Conservation (phyloP, 2,113 vertebrate genomes). For the Cepphus grylle region DNA sequence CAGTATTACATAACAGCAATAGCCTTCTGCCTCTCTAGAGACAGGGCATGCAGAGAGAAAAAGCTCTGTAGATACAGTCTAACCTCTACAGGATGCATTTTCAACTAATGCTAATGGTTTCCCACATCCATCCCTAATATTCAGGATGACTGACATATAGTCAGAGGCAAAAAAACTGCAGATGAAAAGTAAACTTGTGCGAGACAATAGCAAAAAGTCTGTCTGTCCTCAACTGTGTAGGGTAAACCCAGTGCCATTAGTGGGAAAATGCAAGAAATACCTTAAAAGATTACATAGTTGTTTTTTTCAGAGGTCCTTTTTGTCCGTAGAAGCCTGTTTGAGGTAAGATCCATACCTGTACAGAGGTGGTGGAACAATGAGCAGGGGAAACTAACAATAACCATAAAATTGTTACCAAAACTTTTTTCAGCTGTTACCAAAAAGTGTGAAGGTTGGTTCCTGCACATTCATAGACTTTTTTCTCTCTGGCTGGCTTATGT, state of each 20-base stretch:
- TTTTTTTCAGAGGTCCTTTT: not conserved
- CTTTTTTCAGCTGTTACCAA: not conserved
- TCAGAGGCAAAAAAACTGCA: not conserved
- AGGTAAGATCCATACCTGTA: not conserved
- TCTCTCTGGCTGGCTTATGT: not conserved
- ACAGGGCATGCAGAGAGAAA: not conserved
- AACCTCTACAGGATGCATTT: not conserved
- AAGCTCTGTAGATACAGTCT: not conserved
- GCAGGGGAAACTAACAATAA: not conserved
- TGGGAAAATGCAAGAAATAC: not conserved
- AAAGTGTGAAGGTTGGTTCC: not conserved
- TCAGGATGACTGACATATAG: not conserved
- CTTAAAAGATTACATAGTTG: not conserved
- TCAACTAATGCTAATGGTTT: not conserved
- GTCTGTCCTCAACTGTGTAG: not conserved
- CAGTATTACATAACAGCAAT: not conserved
- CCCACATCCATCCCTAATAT: not conserved
- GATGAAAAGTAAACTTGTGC: not conserved
- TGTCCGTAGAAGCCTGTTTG: not conserved
- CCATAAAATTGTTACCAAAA: not conserved
- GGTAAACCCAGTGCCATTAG: not conserved
- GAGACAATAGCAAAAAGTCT: not conserved
- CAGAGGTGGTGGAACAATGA: not conserved
- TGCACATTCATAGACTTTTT: not conserved
- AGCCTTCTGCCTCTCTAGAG: not conserved